A percentile compares a stretch with the other conserved stretches of the same genome.
Evolutionary conservation across 2,797 vertebrate genomes (phyloP).

Genomic region (Melanotaenia boesemani): DNA sequence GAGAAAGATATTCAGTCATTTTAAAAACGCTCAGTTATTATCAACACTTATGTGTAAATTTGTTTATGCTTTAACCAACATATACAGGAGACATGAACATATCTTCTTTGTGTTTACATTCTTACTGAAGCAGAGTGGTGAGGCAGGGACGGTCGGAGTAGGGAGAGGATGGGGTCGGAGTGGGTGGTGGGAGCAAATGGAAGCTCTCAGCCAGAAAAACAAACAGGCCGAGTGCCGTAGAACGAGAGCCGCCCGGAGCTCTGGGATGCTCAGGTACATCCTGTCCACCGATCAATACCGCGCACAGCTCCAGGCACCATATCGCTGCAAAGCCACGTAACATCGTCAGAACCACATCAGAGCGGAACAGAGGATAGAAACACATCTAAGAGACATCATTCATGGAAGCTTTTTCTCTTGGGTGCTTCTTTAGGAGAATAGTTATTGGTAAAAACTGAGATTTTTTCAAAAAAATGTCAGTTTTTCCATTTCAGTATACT

Average conservation of each 20-base stretch:
- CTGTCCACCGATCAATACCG: slow-evolving; percentile 77
- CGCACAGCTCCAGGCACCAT: slow-evolving; percentile 45
- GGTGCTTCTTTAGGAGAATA: too few species aligned
- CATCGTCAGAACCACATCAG: slow-evolving; percentile 32
- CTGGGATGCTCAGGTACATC: slow-evolving; percentile 66
- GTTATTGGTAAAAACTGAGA: too few species aligned
- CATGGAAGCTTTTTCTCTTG: too few species aligned
- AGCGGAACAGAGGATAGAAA: slow-evolving; percentile 15
- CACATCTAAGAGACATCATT: neutral
- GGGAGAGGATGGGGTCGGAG: neutral
- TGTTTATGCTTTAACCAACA: slow-evolving; percentile 23
- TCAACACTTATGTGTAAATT: neutral
- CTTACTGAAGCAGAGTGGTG: slow-evolving; percentile 60
- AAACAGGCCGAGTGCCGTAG: slow-evolving; percentile 67
- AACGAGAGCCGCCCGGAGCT: slow-evolving; percentile 30
- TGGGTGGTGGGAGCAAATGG: slow-evolving; percentile 1
- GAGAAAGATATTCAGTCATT: too few species aligned
- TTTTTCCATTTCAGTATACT: too few species aligned
- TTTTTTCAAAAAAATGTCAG: too few species aligned
- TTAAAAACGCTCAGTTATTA: too few species aligned
- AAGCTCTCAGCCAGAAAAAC: slow-evolving; percentile 77
- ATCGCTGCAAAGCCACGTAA: slow-evolving; percentile 56
- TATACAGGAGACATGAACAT: slow-evolving; percentile 9
- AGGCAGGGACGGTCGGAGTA: neutral
- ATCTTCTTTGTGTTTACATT: slow-evolving; percentile 72